A percentile compares a stretch with the other conserved stretches of the same genome.
phyloP scores from a whole-genome alignment of 2,113 vertebrate genomes.

The Sapajus apella region DNA sequence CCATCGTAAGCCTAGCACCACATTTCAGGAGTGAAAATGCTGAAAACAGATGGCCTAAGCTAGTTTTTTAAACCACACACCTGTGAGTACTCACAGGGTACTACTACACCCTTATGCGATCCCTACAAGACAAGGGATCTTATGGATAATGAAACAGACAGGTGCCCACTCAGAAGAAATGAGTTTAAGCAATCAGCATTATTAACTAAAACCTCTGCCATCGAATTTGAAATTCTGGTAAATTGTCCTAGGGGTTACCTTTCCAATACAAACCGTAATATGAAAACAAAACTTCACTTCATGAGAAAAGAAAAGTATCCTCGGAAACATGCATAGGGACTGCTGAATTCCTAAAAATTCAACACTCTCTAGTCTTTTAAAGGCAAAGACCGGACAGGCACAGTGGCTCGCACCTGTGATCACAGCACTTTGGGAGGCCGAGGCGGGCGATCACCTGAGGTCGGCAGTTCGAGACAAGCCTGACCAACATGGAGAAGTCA shows the following conservation, averaged over 20 bases:
- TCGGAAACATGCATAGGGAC: background rate
- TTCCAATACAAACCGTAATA: background rate
- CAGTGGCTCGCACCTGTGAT: no score
- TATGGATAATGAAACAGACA: background rate
- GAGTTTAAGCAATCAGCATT: background rate
- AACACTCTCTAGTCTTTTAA: no score
- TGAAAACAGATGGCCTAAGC: background rate
- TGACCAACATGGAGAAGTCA: no score
- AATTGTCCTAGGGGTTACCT: background rate
- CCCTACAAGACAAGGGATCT: background rate
- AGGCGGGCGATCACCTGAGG: no score
- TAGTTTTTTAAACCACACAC: background rate
- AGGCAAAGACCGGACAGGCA: no score
- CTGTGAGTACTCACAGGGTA: background rate
- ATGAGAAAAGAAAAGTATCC: background rate
- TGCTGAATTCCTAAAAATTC: background rate
- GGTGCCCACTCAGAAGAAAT: background rate
- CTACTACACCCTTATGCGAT: background rate
- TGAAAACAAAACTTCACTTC: constrained; percentile 9
- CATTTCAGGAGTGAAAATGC: background rate
- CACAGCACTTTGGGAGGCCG: no score
- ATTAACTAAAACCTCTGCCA: background rate
- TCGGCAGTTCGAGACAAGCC: no score
- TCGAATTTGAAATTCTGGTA: background rate
- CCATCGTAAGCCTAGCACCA: background rate